phyloP scores from a whole-genome alignment of 2,797 vertebrate species.

The Chelon labrosus region DNA sequence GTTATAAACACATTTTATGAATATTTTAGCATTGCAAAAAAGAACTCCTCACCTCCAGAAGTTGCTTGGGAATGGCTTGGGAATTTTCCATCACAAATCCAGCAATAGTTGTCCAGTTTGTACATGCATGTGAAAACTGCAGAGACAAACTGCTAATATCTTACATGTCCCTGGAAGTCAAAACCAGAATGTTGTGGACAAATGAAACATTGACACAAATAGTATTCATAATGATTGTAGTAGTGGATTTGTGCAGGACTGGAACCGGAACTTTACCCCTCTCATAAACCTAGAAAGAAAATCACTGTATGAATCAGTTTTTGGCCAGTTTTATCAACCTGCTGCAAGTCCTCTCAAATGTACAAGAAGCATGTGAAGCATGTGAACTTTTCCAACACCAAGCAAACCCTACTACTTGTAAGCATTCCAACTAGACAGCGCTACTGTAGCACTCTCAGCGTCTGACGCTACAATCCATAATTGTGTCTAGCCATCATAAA shows the following conservation, averaged over 20 bases:
- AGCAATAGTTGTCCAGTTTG: no score
- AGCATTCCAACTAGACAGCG: conserved; percentile 8
- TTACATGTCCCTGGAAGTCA: no score
- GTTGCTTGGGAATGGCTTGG: no score
- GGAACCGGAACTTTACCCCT: neutral
- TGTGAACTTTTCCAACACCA: neutral
- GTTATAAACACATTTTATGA: no score
- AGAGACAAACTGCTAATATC: no score
- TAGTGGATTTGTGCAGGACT: neutral
- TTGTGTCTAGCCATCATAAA: conserved; percentile 35
- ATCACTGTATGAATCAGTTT: neutral
- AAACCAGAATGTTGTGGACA: no score
- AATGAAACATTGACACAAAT: no score
- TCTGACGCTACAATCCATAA: neutral
- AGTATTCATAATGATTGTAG: no score
- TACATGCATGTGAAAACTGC: no score
- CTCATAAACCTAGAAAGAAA: neutral
- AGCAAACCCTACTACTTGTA: neutral
- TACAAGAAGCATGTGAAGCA: neutral
- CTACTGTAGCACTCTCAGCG: conserved; percentile 3
- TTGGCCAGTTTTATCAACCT: neutral
- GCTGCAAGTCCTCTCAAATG: neutral
- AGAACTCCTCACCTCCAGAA: no score
- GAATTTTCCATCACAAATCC: no score
- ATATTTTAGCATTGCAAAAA: no score